Base-by-base conservation (phyloP, 2,888 invertebrate genomes). In the Rhogogaster chlorosoma region DNA sequence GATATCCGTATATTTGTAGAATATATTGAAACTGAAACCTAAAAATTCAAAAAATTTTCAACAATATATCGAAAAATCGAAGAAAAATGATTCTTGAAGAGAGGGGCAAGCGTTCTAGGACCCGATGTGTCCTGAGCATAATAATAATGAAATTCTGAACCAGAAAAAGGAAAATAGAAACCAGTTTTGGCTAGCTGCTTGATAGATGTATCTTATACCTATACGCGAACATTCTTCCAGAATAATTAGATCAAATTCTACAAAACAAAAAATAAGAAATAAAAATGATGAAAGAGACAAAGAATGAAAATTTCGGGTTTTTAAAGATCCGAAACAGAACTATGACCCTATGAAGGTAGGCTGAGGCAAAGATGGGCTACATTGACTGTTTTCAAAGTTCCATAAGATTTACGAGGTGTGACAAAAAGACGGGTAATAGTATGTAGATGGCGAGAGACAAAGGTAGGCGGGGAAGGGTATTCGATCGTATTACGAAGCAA, bases 381-480 rank as follows among this genome's bases (percentile, higher is more conserved):
- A 53, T 77, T 18, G n/a, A 77, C 49, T 32, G 32, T 15, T 77
- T 77, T 29, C n/a, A 18, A 29, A 77, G 10, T 77, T 77, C 53
- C 10, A 84, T 86, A 78, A 85, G 86, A 84, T 83, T 86, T 85
- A 57, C 84, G 86, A 84, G 84, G 85, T 83, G 64, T 42, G 71
- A 73, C 10, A 67, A 67, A 18, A 42, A n/a, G 73, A n/a, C 29
- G 75, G 75, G 18, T 26, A 77, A 53, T 53, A 26, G 10, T 45
- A 75, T 32, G 70, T 38, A 71, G 70, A 67, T 67, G 32, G 18
- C 5, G 32, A 67, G 73, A 29, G 73, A 73, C 77, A 53, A 77
- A 49, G 32, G 77, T 7, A 53, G 22, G 7, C 5, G 49, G 53
- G 9, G 6, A 12, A 7, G 26, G 38, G 15, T n/a, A 26, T 57